Base-by-base conservation (phyloP, 1,140 invertebrate genomes). In the Metopolophium dirhodum region DNA sequence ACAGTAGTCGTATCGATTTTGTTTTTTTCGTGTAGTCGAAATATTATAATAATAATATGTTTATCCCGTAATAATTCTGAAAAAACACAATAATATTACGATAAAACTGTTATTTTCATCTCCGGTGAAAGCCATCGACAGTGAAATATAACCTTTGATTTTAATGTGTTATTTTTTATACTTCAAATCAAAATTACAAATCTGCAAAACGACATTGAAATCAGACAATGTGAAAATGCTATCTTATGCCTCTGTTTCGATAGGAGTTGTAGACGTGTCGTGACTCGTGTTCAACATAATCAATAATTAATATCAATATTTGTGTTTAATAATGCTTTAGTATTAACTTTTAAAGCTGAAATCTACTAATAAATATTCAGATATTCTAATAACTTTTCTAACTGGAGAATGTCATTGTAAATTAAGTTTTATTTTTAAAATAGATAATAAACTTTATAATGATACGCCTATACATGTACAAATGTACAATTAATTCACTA, bases 1-100 rank as follows among this genome's bases (percentile, higher is more conserved):
- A 93, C 91, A 68, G 26, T 51, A 68, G 26, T 51, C 51, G 35
- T 68, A 68, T 90, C 89, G 89, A 90, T 90, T 90, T 90, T 54
- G 87, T 51, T 86, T 86, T 86, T 89, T 57, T 37, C 49, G 3
- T 89, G 8, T 11, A 26, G n/a, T 90, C 30, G 22, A 9, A 90
- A 90, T 90, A 23, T 61, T 88, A 47, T 41, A 49, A 49, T 49
- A 49, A 49, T 49, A 49, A 11, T 61, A 61, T 68, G 61, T 68
- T 90, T 20, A 20, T 61, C 54, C 30, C 18, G 3, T 61, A 23
- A 18, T 90, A 57, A 2, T 90, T 14, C 30, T 23, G 11, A 54
- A 57, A 90, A 90, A 90, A 90, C 35, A 45, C 8, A 90, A 61
- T 41, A 90, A 61, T 41, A 54, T 41, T 41, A 54, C 26, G 26